These are phyloP conservation scores for Platycnemis pennipes DNA, from an alignment of 2,888 invertebrate species.

Conservation along the genomic window DNA sequence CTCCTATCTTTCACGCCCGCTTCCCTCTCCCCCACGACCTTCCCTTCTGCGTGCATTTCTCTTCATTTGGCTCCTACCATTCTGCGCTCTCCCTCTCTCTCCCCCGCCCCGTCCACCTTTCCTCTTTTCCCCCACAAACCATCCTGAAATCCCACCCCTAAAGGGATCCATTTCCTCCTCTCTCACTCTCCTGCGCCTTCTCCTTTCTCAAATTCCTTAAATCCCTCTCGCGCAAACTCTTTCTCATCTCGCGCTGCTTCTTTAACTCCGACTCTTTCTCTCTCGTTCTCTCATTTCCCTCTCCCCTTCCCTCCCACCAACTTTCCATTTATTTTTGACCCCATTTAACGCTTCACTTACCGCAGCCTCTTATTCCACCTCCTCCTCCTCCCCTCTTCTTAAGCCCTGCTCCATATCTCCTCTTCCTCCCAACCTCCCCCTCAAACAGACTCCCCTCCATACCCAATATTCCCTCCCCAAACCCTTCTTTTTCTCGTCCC, in stretches of 20 bases:
- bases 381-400: too few relatives aligned
- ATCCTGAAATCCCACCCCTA: too few relatives aligned
- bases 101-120: background rate
- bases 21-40: background rate
- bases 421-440: background rate
- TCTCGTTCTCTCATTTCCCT: background rate
- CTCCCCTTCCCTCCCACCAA: background rate
- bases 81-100: background rate
- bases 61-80: background rate
- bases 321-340: constrained; percentile 65
- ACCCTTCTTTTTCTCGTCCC: background rate
- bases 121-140: too few relatives aligned
- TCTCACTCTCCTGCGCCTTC: too few relatives aligned
- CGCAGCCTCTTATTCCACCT: constrained; percentile 49
- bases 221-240: constrained; percentile 10
- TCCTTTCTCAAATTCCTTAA: background rate
- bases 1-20: background rate
- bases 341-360: constrained; percentile 52
- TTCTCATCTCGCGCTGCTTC: constrained; percentile 2
- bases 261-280: background rate
- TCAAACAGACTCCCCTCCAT: too few relatives aligned
- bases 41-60: background rate
- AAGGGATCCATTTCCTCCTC: too few relatives aligned
- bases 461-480: too few relatives aligned
- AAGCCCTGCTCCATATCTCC: background rate